phyloP scores from a whole-genome alignment of 2,113 vertebrate species.

The Syngnathoides biaculeatus region DNA sequence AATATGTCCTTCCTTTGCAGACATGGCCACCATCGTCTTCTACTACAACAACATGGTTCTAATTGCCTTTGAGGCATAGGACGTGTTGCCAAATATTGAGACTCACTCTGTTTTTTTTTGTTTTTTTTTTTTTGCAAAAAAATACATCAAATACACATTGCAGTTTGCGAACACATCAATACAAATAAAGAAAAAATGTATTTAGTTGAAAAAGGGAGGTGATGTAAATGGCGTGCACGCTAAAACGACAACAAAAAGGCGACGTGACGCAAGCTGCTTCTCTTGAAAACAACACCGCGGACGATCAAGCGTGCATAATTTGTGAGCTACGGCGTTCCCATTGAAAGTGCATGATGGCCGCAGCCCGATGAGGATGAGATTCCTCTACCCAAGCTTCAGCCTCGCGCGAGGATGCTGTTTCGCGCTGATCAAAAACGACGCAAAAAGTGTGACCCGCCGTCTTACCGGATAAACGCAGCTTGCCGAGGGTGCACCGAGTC shows the following conservation, averaged over 20 bases:
- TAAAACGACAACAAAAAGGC: constrained; percentile 16
- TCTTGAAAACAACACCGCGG: constrained; percentile 28
- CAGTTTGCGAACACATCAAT: not conserved
- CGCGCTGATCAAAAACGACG: constrained; percentile 23
- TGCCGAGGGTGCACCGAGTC: constrained; percentile 30
- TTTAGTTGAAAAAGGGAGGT: not conserved
- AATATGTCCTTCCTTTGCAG: constrained; percentile 29
- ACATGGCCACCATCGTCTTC: constrained; percentile 25
- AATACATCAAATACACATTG: too few relatives aligned
- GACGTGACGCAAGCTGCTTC: constrained; percentile 40
- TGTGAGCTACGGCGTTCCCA: not conserved
- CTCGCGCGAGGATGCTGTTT: constrained; percentile 50
- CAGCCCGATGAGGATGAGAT: constrained; percentile 24
- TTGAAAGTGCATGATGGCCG: constrained; percentile 5
- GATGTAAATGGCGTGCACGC: constrained; percentile 2
- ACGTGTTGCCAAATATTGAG: too few relatives aligned
- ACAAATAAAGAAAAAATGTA: not conserved
- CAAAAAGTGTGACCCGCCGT: constrained; percentile 4
- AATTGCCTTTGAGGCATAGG: constrained; percentile 7
- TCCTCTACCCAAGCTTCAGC: constrained; percentile 39
- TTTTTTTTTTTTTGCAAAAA: not conserved
- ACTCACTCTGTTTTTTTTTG: too few relatives aligned
- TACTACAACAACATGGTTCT: constrained; percentile 14
- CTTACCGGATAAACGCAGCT: constrained; percentile 58
- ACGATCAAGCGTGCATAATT: constrained; percentile 54